Evolutionary conservation across 1,140 invertebrate genomes (phyloP), one percentile per base, ranked within the genome.

Genomic region (Pomacea maculata): DNA sequence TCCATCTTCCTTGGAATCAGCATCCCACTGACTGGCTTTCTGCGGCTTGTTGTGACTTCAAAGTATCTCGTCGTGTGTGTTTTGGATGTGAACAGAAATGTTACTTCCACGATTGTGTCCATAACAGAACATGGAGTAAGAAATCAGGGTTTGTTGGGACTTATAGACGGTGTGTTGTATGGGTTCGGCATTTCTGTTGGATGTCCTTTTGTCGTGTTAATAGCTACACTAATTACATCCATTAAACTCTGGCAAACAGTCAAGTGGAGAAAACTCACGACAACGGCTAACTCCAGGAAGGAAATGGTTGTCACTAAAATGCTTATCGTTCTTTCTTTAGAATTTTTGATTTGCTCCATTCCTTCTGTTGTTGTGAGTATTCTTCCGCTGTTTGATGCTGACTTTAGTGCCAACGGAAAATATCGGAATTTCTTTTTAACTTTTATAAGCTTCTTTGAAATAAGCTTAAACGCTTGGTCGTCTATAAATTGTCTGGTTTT

Each of bases 401-500:
- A 64, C 17, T 34, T 67, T 25, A 76, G 75, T 15, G 55, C 61
- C 0, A 34, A 5, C 25, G 75, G 75, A 21, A 29, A 61, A 29
- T 76, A 76, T 63, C 54, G 54, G 7, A 63, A 64, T 57, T 64
- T 63, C 14, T 76, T 76, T 12, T n/a, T 63, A 25, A 45, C 61
- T 4, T 63, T 63, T n/a, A 25, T 76, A 9, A 65, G 75, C 21
- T 63, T 76, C 12, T 55, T 57, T 0, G 75, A 76, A 63, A 34
- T 76, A 12, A 45, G 75, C 14, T 65, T 63, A 9, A 45, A 61
- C 61, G 21, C 61, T 1, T 45, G 75, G 6, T 76, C 75, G 10
- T 76, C 61, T 9, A 1, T 76, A 57, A 76, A 76, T 21, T 76
- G 65, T 63, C 64, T 76, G 14, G 75, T 76, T 15, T 76, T 64